phyloP scores from a whole-genome alignment of 2,797 vertebrate species.

The Phataginus tetradactyla region DNA sequence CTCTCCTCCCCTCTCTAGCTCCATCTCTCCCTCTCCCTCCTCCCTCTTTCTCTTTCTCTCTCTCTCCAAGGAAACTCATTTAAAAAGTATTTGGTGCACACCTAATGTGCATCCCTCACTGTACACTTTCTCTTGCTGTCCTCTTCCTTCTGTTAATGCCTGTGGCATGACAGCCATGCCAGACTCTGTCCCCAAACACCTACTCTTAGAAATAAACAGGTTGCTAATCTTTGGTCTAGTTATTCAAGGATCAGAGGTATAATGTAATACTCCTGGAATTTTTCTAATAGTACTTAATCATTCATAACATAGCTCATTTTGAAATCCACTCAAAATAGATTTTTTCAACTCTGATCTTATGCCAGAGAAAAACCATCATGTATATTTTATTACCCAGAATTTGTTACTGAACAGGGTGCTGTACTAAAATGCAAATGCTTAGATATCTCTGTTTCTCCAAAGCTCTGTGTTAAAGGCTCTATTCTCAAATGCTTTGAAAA shows the following conservation, averaged over 20 bases:
- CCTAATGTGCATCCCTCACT: rapidly evolving
- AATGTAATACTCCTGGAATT: background rate
- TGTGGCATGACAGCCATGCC: rapidly evolving
- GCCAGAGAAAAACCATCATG: conserved; percentile 40
- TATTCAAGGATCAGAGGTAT: conserved; percentile 33
- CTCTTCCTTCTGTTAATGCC: background rate
- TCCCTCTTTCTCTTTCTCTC: rapidly evolving
- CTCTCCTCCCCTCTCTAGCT: background rate
- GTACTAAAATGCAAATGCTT: background rate
- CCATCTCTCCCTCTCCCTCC: background rate
- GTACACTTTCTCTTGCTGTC: rapidly evolving
- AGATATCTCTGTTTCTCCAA: conserved; percentile 26
- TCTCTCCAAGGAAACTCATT: too few species aligned
- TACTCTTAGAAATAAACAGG: conserved; percentile 14
- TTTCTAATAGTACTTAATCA: conserved; percentile 54
- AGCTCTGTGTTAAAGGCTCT: background rate
- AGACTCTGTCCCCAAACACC: background rate
- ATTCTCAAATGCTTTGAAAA: conserved; percentile 26
- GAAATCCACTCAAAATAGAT: conserved; percentile 44
- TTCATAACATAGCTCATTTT: conserved; percentile 36
- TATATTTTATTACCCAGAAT: conserved; percentile 46
- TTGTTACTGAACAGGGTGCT: conserved; percentile 1
- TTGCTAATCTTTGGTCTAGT: conserved; percentile 13
- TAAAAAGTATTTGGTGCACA: background rate
- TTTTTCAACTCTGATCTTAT: conserved; percentile 46